Evolutionary conservation across 1,140 invertebrate genomes (phyloP).

Genomic region (Chelonus insularis): DNA sequence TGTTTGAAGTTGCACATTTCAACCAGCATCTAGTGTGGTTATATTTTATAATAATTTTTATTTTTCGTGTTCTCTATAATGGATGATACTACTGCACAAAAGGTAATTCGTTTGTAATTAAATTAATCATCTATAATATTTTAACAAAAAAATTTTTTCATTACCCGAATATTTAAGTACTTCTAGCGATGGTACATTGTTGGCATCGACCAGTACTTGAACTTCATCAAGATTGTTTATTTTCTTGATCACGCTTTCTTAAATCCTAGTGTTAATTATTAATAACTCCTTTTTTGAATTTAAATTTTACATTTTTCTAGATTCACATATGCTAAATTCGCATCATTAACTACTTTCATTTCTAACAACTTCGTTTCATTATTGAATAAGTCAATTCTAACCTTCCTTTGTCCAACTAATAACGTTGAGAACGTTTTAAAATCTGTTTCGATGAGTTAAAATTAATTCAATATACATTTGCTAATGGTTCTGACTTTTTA

Average conservation of each 20-base stretch:
- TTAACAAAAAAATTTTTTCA: neutral
- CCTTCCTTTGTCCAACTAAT: neutral
- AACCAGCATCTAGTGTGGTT: constrained; percentile 41
- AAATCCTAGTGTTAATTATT: no score
- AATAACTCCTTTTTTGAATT: no score
- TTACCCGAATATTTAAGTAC: neutral
- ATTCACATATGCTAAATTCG: no score
- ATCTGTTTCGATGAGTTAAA: no score
- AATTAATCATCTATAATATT: neutral
- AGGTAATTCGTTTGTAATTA: constrained; percentile 41
- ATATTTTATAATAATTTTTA: constrained; percentile 44
- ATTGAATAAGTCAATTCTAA: constrained; percentile 18
- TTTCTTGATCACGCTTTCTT: no score
- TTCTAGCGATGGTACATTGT: no score
- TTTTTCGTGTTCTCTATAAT: constrained; percentile 44
- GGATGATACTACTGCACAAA: constrained; percentile 47
- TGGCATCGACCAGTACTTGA: no score
- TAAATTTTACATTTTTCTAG: no score
- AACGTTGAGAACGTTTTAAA: no score
- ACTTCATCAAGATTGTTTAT: no score
- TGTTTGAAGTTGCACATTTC: constrained; percentile 56
- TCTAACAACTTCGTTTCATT: neutral
- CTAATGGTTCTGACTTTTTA: no score
- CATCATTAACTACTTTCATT: neutral
- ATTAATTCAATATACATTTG: no score